Percentiles rank a stretch among this genome's conserved stretches.
These are phyloP conservation scores for Colistium nudipinnis DNA, from an alignment of 2,113 vertebrate genomes.

Conservation along the genomic window DNA sequence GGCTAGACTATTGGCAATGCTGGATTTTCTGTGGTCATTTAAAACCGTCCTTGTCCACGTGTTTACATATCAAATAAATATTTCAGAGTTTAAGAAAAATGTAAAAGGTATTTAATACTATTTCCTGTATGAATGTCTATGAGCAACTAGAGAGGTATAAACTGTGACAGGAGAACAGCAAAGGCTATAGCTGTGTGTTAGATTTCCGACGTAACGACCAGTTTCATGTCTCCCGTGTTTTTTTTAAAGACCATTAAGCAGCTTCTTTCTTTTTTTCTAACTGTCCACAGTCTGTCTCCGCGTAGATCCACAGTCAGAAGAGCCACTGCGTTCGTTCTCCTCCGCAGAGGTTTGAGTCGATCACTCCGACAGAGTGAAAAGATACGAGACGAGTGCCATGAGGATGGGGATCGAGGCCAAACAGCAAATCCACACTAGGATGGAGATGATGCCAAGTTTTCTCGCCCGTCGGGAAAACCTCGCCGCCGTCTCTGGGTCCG, in stretches of 20 bases:
- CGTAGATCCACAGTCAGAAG: background rate
- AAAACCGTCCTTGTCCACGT: slow-evolving; percentile 30
- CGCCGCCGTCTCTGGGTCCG: accelerated
- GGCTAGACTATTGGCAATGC: slow-evolving; percentile 30
- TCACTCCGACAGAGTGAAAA: slow-evolving; percentile 81
- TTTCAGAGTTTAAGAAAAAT: slow-evolving; percentile 32
- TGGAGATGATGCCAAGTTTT: slow-evolving; percentile 73
- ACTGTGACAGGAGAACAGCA: background rate
- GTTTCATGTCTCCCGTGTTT: background rate
- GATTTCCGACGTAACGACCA: background rate
- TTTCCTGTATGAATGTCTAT: background rate
- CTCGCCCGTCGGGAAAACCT: slow-evolving; percentile 55
- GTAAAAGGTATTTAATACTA: background rate
- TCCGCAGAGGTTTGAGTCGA: background rate
- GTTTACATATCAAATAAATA: slow-evolving; percentile 68
- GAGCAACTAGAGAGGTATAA: background rate
- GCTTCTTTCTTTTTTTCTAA: no score
- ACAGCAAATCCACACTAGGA: slow-evolving; percentile 68
- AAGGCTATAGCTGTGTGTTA: background rate
- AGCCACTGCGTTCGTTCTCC: background rate
- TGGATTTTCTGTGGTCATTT: slow-evolving; percentile 49
- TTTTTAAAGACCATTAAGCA: no score
- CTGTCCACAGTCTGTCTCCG: background rate
- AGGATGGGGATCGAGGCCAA: slow-evolving; percentile 67
- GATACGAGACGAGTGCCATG: slow-evolving; percentile 80